These are phyloP conservation scores for Bradysia coprophila DNA, from an alignment of 1,140 invertebrate genomes.

Conservation along the genomic window DNA sequence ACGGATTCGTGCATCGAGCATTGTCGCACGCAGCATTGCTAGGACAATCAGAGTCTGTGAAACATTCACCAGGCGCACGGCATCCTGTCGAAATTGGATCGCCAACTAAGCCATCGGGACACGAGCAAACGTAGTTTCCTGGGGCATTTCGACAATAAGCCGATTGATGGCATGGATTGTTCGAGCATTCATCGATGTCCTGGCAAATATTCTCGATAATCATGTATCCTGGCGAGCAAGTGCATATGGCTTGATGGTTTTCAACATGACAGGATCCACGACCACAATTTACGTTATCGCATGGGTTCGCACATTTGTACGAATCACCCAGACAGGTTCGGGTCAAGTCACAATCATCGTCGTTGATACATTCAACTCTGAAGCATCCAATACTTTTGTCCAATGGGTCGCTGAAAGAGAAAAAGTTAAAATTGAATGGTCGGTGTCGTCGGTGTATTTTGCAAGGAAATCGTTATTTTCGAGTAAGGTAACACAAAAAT, in stretches of 20 bases:
- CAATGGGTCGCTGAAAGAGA: constrained; percentile 59
- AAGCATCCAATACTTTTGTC: constrained; percentile 54
- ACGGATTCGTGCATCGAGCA: constrained; percentile 63
- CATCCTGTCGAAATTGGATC: constrained; percentile 49
- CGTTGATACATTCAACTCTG: constrained; percentile 61
- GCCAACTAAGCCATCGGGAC: constrained; percentile 59
- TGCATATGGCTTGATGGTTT: constrained; percentile 49
- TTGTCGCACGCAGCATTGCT: constrained; percentile 54
- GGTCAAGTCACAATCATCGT: constrained; percentile 53
- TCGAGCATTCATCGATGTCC: constrained; percentile 68
- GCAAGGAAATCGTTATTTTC: too few relatives aligned
- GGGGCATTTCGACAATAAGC: constrained; percentile 57
- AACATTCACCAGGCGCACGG: constrained; percentile 59
- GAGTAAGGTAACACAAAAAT: too few relatives aligned
- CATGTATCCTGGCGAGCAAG: constrained; percentile 54
- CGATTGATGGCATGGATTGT: constrained; percentile 54
- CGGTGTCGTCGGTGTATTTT: too few relatives aligned
- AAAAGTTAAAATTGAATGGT: too few relatives aligned
- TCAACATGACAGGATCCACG: constrained; percentile 49
- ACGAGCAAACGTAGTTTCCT: constrained; percentile 56
- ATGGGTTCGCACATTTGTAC: constrained; percentile 68
- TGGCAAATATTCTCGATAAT: constrained; percentile 45
- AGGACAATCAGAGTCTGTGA: constrained; percentile 61
- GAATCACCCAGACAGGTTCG: constrained; percentile 51
- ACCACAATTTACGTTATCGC: constrained; percentile 49